Conservation (phyloP, 2,113 vertebrate species). For the Protobothrops mucrosquamatus region DNA sequence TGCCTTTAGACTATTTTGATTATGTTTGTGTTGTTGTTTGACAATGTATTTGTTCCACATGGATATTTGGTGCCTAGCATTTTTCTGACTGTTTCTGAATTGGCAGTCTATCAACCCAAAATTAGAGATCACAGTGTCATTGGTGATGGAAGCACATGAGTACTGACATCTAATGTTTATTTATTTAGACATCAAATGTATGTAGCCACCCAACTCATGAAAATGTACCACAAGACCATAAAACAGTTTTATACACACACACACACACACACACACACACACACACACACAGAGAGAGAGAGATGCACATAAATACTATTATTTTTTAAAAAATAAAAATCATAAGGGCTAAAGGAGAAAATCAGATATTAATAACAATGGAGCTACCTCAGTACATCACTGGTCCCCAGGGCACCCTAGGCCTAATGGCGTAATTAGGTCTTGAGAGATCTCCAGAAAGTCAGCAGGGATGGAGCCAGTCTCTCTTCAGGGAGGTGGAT, state of each 20-base stretch:
- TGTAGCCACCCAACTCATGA: not conserved
- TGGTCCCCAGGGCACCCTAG: not conserved
- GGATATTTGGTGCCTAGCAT: rapidly evolving
- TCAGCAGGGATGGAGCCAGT: not conserved
- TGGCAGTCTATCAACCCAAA: not conserved
- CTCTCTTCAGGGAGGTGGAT: not conserved
- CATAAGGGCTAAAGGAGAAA: not conserved
- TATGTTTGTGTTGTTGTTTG: not conserved
- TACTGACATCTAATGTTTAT: not conserved
- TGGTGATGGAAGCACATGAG: not conserved
- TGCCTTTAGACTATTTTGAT: conserved; percentile 15
- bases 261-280: too few relatives aligned
- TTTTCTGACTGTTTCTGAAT: not conserved
- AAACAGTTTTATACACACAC: not conserved
- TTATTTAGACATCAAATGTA: not conserved
- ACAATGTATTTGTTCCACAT: not conserved
- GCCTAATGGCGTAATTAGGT: not conserved
- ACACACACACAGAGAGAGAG: too few relatives aligned
- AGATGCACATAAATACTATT: not conserved
- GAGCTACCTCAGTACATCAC: not conserved
- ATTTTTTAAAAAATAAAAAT: not conserved
- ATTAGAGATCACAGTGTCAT: not conserved
- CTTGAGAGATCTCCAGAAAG: not conserved
- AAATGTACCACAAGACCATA: not conserved
- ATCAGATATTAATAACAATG: not conserved